Percentiles rank a stretch among this genome's conserved stretches.
Evolutionary conservation across 2,113 vertebrate species (phyloP).

Genomic region (Holacanthus passer): DNA sequence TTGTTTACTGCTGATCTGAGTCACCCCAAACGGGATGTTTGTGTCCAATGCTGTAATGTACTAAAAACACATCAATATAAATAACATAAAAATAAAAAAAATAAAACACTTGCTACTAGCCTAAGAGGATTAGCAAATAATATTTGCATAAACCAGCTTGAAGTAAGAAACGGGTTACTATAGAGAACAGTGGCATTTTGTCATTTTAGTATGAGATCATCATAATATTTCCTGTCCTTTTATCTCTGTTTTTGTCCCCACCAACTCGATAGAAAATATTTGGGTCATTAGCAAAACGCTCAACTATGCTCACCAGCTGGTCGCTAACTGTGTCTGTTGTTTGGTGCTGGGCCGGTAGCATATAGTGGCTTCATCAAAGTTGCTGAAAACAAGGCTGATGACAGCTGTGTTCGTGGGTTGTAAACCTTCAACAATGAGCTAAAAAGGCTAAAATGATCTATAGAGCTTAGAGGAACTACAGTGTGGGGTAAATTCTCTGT

Average conservation of each 20-base stretch:
- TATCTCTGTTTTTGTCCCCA: not conserved
- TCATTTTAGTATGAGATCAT: not conserved
- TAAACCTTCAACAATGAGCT: too few species aligned
- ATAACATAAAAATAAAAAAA: not conserved
- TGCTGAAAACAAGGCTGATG: not conserved
- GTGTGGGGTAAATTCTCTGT: too few species aligned
- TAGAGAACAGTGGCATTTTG: not conserved
- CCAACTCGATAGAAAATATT: not conserved
- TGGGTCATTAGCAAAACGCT: not conserved
- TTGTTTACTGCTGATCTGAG: conserved; percentile 2
- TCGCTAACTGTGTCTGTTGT: not conserved
- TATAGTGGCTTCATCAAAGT: not conserved
- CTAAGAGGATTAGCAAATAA: not conserved
- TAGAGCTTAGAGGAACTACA: too few species aligned
- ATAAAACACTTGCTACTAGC: not conserved
- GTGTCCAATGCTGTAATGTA: not conserved
- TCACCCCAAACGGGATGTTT: not conserved
- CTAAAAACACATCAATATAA: not conserved
- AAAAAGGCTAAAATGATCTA: too few species aligned
- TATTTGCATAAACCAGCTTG: not conserved
- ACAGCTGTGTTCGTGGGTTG: too few species aligned
- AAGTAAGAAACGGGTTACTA: not conserved
- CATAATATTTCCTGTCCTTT: not conserved
- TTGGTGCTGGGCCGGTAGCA: not conserved
- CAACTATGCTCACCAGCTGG: not conserved